Conservation (phyloP, 2,797 vertebrate species). For the Synaphobranchus kaupii region DNA sequence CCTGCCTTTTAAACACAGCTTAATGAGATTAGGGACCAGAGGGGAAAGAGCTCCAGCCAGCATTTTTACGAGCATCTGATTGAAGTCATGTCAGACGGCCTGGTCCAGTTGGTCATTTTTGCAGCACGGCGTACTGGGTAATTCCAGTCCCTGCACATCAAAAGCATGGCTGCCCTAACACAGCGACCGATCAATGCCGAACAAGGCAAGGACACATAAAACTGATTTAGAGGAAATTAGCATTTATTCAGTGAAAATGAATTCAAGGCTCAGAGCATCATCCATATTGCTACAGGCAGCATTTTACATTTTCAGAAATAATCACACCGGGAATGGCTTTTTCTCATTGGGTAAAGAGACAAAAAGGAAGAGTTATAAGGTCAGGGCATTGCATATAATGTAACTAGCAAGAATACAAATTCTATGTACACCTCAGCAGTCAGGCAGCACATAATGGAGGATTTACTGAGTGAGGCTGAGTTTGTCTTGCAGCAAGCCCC, state of each 20-base stretch:
- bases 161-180: not conserved
- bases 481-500: not conserved
- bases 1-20: not conserved
- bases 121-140: not conserved
- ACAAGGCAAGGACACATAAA: not conserved
- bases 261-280: not conserved
- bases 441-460: not conserved
- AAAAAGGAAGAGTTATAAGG: not conserved
- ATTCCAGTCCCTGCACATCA: not conserved
- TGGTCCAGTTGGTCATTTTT: not conserved
- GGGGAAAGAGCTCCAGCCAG: not conserved
- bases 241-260: not conserved
- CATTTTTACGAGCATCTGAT: not conserved
- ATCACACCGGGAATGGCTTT: not conserved
- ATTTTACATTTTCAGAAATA: not conserved
- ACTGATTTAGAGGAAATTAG: not conserved
- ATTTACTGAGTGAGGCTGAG: not conserved
- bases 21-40: not conserved
- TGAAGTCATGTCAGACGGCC: not conserved
- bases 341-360: conserved; percentile 12
- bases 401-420: too few species aligned
- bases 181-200: not conserved
- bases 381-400: not conserved
- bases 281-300: not conserved
- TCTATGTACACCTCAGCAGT: not conserved